These are phyloP conservation scores for Bufotes viridis DNA, from an alignment of 2,797 vertebrate genomes.

Conservation along the genomic window DNA sequence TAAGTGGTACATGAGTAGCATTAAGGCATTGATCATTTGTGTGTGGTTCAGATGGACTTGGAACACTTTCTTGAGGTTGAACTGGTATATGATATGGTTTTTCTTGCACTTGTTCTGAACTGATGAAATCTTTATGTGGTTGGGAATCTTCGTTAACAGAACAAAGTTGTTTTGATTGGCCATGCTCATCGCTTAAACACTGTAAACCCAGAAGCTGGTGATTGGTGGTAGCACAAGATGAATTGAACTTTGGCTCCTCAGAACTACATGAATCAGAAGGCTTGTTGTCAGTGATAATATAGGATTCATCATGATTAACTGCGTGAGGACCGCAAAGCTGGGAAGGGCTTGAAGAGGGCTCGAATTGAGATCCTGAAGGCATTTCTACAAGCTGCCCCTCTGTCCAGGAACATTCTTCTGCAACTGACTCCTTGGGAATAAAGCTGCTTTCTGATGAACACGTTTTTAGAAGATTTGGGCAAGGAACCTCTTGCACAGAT, in stretches of 20 bases:
- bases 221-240: not conserved
- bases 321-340: not conserved
- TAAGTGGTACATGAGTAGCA: not conserved
- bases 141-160: not conserved
- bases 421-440: not conserved
- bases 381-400: not conserved
- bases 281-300: not conserved
- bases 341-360: not conserved
- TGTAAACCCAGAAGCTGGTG: not conserved
- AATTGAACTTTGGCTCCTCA: not conserved
- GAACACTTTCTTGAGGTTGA: not conserved
- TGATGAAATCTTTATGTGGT: not conserved
- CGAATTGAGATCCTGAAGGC: not conserved
- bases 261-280: not conserved
- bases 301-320: not conserved
- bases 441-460: not conserved
- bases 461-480: not conserved
- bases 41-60: not conserved
- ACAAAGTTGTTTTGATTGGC: not conserved
- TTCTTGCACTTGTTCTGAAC: not conserved
- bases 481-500: conserved; percentile 1
- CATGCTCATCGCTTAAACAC: not conserved
- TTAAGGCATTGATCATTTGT: not conserved
- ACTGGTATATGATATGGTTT: not conserved
- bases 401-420: not conserved